Base-by-base conservation (phyloP, 1,140 invertebrate species). In the Drosophila arawakana region DNA sequence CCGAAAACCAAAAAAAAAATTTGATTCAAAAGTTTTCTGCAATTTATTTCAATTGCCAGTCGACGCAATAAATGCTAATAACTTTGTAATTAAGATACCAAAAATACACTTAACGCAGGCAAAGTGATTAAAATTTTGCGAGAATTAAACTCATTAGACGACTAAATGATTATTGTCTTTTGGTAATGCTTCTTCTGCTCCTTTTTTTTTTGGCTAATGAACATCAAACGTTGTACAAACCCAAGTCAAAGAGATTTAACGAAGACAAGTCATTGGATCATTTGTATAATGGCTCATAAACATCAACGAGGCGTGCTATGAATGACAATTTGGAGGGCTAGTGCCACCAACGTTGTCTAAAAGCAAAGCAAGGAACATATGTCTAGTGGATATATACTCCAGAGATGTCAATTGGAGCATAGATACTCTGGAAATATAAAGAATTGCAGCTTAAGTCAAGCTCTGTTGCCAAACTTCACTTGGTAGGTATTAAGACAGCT, bases 41-140 rank as follows among this genome's bases (percentile, higher is more conserved):
- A 82, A 82, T 82, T 82, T 72, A 75, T 82, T 82, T 81, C 75
- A 82, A 82, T 82, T 81, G 81, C 81, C 81, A 58, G 71, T 68
- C 30, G 9, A 37, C 41, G 55, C 59, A 57, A 65, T 71, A 65
- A 73, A 67, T 65, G 74, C 81, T 85, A 85, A 84, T 84, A 84
- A 85, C 74, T 81, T 57, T 66, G 67, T 52, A 81, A 84, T 84
- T 85, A 78, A 84, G 72, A 37, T 63, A 47, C 69, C 76, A 63
- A 73, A 81, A 76, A 84, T 78, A 78, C 62, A 79, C 58, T 61
- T 65, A 79, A 61, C 68, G 61, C 73, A 50, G 60, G 80, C 74
- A 72, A 77, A 80, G 66, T 75, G 70, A 78, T 84, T 84, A 65
- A 71, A 63, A 67, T 11, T 50, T 69, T 43, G 67, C 3, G 15